A percentile compares a stretch with the other conserved stretches of the same genome.
phyloP scores from a whole-genome alignment of 2,888 invertebrate genomes.

The Scaptomyza polygonia region DNA sequence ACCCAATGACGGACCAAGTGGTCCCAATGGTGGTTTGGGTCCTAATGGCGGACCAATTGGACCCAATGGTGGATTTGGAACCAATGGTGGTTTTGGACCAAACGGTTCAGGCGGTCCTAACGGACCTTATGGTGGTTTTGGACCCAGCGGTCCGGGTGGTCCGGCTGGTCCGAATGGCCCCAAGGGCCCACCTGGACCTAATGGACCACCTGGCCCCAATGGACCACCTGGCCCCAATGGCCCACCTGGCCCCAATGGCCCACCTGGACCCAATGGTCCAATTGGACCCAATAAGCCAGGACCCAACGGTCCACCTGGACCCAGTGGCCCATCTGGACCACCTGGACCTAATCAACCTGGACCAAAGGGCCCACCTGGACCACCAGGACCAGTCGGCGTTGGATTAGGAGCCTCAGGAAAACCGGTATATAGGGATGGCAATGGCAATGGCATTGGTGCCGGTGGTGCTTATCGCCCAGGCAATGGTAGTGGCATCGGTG shows the following conservation, averaged over 20 bases:
- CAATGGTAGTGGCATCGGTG: no score
- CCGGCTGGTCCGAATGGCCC: no score
- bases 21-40: slow-evolving; percentile 49
- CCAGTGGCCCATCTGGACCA: slow-evolving; percentile 29
- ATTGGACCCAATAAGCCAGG: slow-evolving; percentile 59
- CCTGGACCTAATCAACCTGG: slow-evolving; percentile 51
- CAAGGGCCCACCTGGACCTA: no score
- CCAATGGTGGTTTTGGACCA: slow-evolving; percentile 43
- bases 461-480: slow-evolving; percentile 40
- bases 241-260: slow-evolving; percentile 60
- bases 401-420: slow-evolving; percentile 81
- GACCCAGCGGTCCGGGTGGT: no score
- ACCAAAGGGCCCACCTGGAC: slow-evolving; percentile 80
- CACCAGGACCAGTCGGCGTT: slow-evolving; percentile 85
- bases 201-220: slow-evolving; percentile 33
- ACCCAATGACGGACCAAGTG: slow-evolving; percentile 84
- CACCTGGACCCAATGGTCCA: slow-evolving; percentile 74
- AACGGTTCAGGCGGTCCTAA: slow-evolving; percentile 83
- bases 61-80: slow-evolving; percentile 43
- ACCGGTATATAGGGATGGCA: slow-evolving; percentile 67
- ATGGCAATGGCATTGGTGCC: slow-evolving; percentile 54
- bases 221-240: slow-evolving; percentile 25
- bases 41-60: slow-evolving; percentile 39
- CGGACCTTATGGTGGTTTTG: slow-evolving; percentile 55
- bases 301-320: slow-evolving; percentile 82